A percentile compares a stretch with the other conserved stretches of the same genome.
Conservation (phyloP, 2,797 vertebrate genomes). For the Tinamus major region DNA sequence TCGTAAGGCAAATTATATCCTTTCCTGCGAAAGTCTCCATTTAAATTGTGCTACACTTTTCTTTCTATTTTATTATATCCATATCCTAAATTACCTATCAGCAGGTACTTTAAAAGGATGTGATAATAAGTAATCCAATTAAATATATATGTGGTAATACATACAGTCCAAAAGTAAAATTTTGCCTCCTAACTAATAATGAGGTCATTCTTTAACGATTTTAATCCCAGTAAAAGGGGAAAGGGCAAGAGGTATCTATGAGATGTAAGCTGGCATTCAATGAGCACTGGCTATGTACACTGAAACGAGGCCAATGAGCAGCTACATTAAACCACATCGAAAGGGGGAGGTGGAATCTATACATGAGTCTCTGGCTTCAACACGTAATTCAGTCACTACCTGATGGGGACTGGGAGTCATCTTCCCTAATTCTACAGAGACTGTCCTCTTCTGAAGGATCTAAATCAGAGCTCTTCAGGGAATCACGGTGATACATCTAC, state of each 20-base stretch:
- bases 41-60: background rate
- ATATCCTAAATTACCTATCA: background rate
- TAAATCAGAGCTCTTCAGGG: background rate
- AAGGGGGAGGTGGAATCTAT: background rate
- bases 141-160: background rate
- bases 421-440: background rate
- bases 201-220: background rate
- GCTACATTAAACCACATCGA: fast-evolving
- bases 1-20: background rate
- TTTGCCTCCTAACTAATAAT: background rate
- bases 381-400: background rate
- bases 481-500: background rate
- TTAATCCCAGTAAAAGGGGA: background rate
- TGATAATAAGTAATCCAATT: background rate
- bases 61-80: background rate
- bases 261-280: background rate
- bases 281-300: background rate
- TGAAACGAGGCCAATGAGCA: background rate
- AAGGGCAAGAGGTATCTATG: background rate
- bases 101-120: background rate
- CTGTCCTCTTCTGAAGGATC: background rate
- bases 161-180: background rate
- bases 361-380: background rate
- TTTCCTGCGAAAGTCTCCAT: background rate
- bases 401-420: fast-evolving